A percentile compares a stretch with the other conserved stretches of the same genome.
Evolutionary conservation across 2,113 vertebrate genomes (phyloP).

Genomic region (Pachycephala philippinensis): DNA sequence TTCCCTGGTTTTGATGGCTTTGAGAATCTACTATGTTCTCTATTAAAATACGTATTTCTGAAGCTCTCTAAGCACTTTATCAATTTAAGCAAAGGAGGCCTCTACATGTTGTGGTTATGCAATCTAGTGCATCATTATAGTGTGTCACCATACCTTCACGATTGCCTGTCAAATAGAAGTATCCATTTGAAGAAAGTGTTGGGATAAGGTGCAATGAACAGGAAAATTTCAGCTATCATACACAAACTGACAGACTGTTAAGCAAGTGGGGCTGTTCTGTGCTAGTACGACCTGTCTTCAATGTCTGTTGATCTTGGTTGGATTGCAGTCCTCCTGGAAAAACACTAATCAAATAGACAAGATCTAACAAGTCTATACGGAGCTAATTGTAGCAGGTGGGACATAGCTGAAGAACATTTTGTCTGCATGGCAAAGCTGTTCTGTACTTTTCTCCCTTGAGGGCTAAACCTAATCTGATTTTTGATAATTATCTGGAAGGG

Average conservation of each 20-base stretch:
- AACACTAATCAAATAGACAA: not conserved
- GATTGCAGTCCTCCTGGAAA: not conserved
- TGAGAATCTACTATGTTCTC: not conserved
- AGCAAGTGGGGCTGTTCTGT: not conserved
- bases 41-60: not conserved
- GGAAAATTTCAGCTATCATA: not conserved
- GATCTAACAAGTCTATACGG: not conserved
- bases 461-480: not conserved
- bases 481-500: not conserved
- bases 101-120: not conserved
- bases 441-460: not conserved
- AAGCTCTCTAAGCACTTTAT: not conserved
- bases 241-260: not conserved
- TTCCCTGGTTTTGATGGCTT: not conserved
- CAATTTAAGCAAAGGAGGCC: not conserved
- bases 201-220: not conserved
- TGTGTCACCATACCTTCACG: not conserved
- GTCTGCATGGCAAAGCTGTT: not conserved
- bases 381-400: not conserved
- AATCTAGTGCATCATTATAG: not conserved
- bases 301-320: not conserved
- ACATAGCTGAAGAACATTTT: not conserved
- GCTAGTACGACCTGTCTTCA: not conserved
- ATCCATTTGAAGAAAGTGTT: not conserved
- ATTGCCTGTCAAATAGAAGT: not conserved